Evolutionary conservation across 2,888 invertebrate species (phyloP).

Genomic region (Cerastis leucographa): DNA sequence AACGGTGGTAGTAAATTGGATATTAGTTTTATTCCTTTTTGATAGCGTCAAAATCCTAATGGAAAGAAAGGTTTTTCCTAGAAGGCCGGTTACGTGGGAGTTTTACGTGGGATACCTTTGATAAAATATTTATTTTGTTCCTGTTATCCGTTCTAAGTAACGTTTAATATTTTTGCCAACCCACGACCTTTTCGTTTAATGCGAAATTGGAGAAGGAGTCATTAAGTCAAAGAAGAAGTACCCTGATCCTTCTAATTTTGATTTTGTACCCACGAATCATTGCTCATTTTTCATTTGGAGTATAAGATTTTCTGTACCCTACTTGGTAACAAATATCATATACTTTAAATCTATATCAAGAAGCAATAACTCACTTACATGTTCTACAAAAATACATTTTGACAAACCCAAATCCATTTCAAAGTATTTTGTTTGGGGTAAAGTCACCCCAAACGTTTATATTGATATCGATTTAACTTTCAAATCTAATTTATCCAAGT

Average conservation of each 20-base stretch:
- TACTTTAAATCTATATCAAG: neutral
- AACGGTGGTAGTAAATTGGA: constrained; percentile 1
- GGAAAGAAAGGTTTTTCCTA: neutral
- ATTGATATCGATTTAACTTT: neutral
- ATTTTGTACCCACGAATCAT: neutral
- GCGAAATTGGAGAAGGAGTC: too few relatives aligned
- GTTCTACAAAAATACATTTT: neutral
- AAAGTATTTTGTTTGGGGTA: neutral
- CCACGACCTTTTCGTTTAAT: neutral
- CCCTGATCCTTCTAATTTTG: neutral
- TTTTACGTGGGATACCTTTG: neutral
- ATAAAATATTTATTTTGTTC: neutral
- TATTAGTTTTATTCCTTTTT: constrained; percentile 26
- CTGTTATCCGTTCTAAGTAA: neutral
- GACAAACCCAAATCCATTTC: neutral
- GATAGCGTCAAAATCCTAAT: constrained; percentile 3
- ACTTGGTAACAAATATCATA: neutral
- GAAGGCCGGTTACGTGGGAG: neutral
- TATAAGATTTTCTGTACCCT: neutral
- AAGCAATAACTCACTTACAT: neutral
- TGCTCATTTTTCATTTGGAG: neutral
- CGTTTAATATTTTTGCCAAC: neutral
- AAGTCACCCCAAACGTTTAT: neutral
- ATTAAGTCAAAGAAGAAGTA: neutral
- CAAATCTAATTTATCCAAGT: neutral